Percentiles rank a stretch among this genome's conserved stretches.
Evolutionary conservation across 2,888 invertebrate genomes (phyloP).

Genomic region (Lepidochitona cinerea): DNA sequence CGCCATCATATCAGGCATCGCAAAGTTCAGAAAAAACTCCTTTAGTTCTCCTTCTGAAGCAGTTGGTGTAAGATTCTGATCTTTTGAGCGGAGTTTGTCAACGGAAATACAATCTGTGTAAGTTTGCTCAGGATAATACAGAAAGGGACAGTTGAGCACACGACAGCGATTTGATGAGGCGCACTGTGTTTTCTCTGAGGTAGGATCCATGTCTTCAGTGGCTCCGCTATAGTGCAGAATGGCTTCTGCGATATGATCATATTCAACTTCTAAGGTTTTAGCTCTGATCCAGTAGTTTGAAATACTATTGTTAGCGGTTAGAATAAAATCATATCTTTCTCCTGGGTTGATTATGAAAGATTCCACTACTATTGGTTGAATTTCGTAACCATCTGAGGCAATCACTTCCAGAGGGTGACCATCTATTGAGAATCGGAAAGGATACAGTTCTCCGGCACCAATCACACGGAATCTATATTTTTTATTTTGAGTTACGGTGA

Average conservation of each 20-base stretch:
- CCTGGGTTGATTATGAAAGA: conserved; percentile 33
- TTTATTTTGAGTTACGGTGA: conserved; percentile 23
- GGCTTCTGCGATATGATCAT: conserved; percentile 31
- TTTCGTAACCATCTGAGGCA: conserved; percentile 47
- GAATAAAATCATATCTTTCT: conserved; percentile 49
- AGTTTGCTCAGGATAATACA: conserved; percentile 17
- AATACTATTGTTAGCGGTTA: conserved; percentile 36
- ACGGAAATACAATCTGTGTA: conserved; percentile 30
- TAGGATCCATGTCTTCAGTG: conserved; percentile 25
- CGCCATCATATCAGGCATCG: conserved; percentile 50
- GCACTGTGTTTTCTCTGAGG: conserved; percentile 23
- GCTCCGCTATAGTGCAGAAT: conserved; percentile 42
- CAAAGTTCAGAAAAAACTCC: conserved; percentile 59
- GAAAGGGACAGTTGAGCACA: conserved; percentile 46
- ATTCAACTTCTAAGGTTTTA: conserved; percentile 33
- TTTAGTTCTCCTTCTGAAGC: conserved; percentile 25
- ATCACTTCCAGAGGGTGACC: conserved; percentile 42
- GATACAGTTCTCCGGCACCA: conserved; percentile 38
- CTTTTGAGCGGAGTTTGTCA: conserved; percentile 20
- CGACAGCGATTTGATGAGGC: conserved; percentile 27
- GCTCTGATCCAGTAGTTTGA: conserved; percentile 56
- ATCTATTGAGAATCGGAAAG: conserved; percentile 49
- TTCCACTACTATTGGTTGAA: conserved; percentile 41
- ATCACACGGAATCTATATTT: conserved; percentile 48
- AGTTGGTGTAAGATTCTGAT: conserved; percentile 30